Conservation (phyloP, 2,113 vertebrate species). For the Pelobates fuscus region DNA sequence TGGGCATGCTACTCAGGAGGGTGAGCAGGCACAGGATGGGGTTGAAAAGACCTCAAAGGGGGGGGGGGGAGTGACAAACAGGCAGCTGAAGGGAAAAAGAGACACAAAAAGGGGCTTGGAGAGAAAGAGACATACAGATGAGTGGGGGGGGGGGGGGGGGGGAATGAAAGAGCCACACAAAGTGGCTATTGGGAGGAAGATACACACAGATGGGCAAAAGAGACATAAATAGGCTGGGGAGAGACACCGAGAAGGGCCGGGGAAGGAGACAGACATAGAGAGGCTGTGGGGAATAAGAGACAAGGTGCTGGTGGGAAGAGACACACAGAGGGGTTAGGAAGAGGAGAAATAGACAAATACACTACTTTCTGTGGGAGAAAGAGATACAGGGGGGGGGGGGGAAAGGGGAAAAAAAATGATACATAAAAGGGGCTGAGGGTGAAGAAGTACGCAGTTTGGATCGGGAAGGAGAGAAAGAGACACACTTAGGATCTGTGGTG, state of each 20-base stretch:
- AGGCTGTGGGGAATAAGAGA: neutral
- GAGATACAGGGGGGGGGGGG: neutral
- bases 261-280: neutral
- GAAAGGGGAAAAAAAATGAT: neutral
- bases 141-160: no score
- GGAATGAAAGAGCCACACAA: neutral
- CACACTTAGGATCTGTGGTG: no score
- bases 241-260: neutral
- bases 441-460: no score
- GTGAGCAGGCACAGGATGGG: no score
- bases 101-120: no score
- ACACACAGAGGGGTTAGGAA: no score
- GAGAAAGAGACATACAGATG: no score
- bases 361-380: neutral
- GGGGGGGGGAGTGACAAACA: neutral
- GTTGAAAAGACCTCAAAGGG: neutral
- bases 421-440: neutral
- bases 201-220: constrained; percentile 19
- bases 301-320: no score
- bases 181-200: constrained; percentile 35
- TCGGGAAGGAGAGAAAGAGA: no score
- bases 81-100: neutral
- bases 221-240: accelerated
- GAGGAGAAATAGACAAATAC: neutral
- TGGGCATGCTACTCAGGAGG: no score